Evolutionary conservation across 1,140 invertebrate genomes (phyloP).

Genomic region (Anastrepha ludens): DNA sequence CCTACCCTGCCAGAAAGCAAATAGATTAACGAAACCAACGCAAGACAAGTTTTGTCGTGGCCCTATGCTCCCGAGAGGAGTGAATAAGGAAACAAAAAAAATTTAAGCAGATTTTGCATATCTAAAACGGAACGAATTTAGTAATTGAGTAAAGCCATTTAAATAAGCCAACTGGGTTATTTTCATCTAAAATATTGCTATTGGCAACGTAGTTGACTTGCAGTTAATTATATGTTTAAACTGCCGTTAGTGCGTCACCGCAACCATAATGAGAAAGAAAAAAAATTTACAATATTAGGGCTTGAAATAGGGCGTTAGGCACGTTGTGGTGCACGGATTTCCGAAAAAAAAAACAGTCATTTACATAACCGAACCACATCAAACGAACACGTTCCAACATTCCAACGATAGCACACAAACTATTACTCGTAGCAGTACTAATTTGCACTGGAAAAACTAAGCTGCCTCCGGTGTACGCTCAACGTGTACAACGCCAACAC

Average conservation of each 20-base stretch:
- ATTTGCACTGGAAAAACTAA: not conserved
- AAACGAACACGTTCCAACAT: conserved; percentile 25
- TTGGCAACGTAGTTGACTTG: not conserved
- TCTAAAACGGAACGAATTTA: not conserved
- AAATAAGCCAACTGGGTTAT: not conserved
- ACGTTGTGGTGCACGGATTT: not conserved
- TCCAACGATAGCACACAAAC: conserved; percentile 22
- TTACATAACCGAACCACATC: conserved; percentile 29
- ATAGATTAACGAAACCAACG: too few relatives aligned
- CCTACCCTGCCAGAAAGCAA: too few relatives aligned
- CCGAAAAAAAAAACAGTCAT: conserved; percentile 17
- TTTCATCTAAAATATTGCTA: not conserved
- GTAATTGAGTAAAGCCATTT: not conserved
- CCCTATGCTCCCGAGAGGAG: too few relatives aligned
- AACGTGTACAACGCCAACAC: not conserved
- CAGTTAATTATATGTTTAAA: conserved; percentile 1
- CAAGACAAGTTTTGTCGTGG: too few relatives aligned
- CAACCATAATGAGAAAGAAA: not conserved
- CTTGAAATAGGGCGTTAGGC: conserved; percentile 27
- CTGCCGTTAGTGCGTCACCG: not conserved
- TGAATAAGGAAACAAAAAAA: too few relatives aligned
- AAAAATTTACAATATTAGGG: not conserved
- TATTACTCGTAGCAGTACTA: not conserved
- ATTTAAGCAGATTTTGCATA: too few relatives aligned
- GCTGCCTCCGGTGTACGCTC: not conserved